Evolutionary conservation across 2,797 vertebrate genomes (phyloP), one percentile per base, ranked within the genome.

Genomic region (Pogoniulus pusillus): DNA sequence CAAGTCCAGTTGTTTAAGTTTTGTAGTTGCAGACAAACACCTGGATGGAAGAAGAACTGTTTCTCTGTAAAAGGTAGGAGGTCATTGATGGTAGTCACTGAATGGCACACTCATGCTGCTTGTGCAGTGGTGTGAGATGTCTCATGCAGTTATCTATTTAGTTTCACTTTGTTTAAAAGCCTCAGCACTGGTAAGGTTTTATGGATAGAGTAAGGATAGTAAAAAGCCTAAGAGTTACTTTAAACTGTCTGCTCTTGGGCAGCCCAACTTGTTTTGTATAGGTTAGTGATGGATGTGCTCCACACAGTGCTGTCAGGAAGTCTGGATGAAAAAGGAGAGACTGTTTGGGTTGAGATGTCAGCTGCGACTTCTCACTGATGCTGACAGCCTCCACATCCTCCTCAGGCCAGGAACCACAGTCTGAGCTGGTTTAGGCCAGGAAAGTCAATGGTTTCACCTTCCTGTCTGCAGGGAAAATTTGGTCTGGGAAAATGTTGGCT

Each of bases 321-420:
- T 81, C 59, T 89, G 76, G 83, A 78, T 82, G 89, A 43, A 89
- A 84, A 90, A 89, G 20, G 17, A 92, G 75, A 82, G 37, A 22
- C 58, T 92, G 32, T 93, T 94, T 91, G 90, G 63, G 10, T 30
- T 73, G 75, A 79, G 62, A 53, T 92, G 69, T 89, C 91, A 87
- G 19, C 94, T 95, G 91, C 69, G 82, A 82, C 72, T 87, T 82
- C 63, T 92, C 88, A 87, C 0, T 57, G 73, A 64, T 82, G 72
- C 65, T 91, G 84, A 72, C 70, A 91, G 75, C 59, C 73, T 87
- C 34, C 47, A 34, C 85, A 64, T 78, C 49, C 27, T 74, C 26
- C 32, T 78, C 60, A 70, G 37, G 54, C 64, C 78, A 90, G 53
- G 37, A 91, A 59, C 8, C 6, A 7, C 7, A 54, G 29, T 70